Evolutionary conservation across 2,113 vertebrate species (phyloP), one percentile per base, ranked within the genome.

Genomic region (Hippoglossus stenolepis): DNA sequence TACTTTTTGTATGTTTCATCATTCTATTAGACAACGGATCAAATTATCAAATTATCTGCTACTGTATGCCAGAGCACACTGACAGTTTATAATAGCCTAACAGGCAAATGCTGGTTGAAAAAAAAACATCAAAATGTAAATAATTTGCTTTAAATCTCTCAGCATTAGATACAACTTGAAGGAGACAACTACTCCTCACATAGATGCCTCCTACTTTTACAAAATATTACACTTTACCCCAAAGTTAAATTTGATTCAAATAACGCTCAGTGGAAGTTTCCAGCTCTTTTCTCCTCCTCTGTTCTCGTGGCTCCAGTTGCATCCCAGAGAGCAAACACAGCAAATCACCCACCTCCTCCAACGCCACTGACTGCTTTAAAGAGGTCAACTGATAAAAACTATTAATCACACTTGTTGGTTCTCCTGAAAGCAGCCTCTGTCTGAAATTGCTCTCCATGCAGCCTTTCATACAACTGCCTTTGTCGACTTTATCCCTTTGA

Each of bases 391-490:
- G 85, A 80, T 76, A 80, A 83, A 78, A 77, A 65, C 54, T 24
- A 77, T 79, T 85, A 83, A 83, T 83, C 81, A 82, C 75, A 79
- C 80, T 73, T 78, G 78, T 75, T 83, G 61, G 59, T 58, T 70
- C 40, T 63, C 49, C 20, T 83, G 40, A 75, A 67, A 77, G 65
- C 61, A 67, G 62, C 74, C 24, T 47, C 40, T 47, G 40, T 61
- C 70, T 60, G 71, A 77, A 70, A 83, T 67, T 80, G 80, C 68
- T 73, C 76, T 68, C 59, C 24, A 56, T 35, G 26, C 53, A 54
- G n/a, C 24, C 54, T 35, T 53, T 82, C 54, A 59, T 54, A 69
- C 47, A 21, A 67, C 64, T 18, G n/a, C 65, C 78, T 76, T 47
- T 72, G 57, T 76, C 24, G 15, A 5, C 70, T 71, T 21, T 47